Conservation (phyloP, 2,797 vertebrate genomes). For the Oryzias dopingdopingensis region DNA sequence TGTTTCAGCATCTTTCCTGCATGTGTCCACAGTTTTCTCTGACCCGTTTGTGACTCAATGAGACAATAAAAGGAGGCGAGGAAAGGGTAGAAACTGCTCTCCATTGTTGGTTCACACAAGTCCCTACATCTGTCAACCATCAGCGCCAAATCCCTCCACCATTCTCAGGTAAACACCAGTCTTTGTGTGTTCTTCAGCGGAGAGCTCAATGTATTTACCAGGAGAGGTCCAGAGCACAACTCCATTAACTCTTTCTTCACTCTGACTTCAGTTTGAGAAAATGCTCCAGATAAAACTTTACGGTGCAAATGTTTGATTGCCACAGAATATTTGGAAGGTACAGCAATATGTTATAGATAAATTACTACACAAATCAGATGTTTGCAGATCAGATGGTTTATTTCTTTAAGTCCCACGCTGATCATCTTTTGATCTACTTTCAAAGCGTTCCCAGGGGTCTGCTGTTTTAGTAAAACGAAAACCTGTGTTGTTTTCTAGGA, state of each 20-base stretch:
- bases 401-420: too few species aligned
- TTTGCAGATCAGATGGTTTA: too few species aligned
- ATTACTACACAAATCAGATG: too few species aligned
- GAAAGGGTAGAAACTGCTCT: slow-evolving; percentile 21
- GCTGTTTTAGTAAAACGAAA: too few species aligned
- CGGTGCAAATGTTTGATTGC: too few species aligned
- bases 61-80: slow-evolving; percentile 48
- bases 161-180: slow-evolving; percentile 41
- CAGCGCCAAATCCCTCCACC: slow-evolving; percentile 34
- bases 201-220: slow-evolving; percentile 17
- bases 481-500: too few species aligned
- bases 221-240: neutral
- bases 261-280: neutral
- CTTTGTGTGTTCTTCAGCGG: slow-evolving; percentile 11
- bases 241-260: slow-evolving; percentile 4
- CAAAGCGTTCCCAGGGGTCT: too few species aligned
- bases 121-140: slow-evolving; percentile 34
- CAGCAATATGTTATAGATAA: too few species aligned
- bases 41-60: slow-evolving; percentile 33
- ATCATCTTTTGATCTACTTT: too few species aligned
- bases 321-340: neutral
- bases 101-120: slow-evolving; percentile 2
- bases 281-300: neutral
- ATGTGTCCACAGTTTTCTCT: slow-evolving; percentile 19
- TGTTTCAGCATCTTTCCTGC: slow-evolving; percentile 12